Base-by-base conservation (phyloP, 2,113 vertebrate genomes). In the Ginglymostoma cirratum region DNA sequence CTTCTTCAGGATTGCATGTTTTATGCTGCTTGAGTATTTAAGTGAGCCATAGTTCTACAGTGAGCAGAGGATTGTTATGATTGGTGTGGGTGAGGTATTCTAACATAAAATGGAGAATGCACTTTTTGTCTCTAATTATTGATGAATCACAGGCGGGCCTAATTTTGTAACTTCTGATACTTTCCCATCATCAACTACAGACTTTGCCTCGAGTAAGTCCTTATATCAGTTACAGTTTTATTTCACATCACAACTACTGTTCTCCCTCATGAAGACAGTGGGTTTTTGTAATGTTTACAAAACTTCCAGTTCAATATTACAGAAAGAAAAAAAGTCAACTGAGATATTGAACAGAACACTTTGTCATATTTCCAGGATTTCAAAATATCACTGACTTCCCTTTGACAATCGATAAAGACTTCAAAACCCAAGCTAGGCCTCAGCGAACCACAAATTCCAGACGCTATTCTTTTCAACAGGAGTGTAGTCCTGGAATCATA, bases 11-110 rank as follows among this genome's bases (percentile, higher is more conserved):
- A 61, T 34, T 66, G 89, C 34, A 6, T 66, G 55, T 38, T 92
- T 92, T 92, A 92, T 92, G 34, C 87, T n/a, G 86, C 24, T 89
- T 89, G 24, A 30, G 52, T 89, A 89, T 30, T 89, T 15, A 89
- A 15, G 2, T 48, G 12, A 34, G 86, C 42, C 42, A 52, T 27
- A 15, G 86, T 27, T 10, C 87, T 90, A 34, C 12, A 55, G 52
- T 42, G 38, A 66, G 86, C 34, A 15, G 78, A n/a, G 34, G 4
- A 23, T 92, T 92, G 21, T 65, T 66, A n/a, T 66, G 55, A 66
- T 92, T 66, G n/a, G 17, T 21, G 30, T 92, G 61, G 30, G 61
- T 19, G 34, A 92, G 89, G 38, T 66, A 92, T 89, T 55, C 86
- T 52, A 34, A 27, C 52, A 19, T 61, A n/a, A 65, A 90, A 17